Evolutionary conservation across 2,888 invertebrate genomes (phyloP).

Genomic region (Latrodectus elegans): DNA sequence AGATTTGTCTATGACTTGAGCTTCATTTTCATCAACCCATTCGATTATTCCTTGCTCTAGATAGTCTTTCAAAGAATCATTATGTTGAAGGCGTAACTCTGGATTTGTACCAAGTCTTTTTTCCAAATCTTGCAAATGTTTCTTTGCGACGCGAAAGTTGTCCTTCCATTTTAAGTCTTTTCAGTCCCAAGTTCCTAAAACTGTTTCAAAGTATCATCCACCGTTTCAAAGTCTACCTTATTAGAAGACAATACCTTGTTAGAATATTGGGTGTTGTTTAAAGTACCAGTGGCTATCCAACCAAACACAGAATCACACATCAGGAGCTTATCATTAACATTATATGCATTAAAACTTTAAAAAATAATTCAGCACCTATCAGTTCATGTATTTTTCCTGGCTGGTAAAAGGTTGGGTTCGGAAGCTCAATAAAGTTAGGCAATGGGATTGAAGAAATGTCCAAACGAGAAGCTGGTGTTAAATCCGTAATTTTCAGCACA

Average conservation of each 20-base stretch:
- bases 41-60: neutral
- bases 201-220: neutral
- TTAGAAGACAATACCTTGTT: no score
- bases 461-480: no score
- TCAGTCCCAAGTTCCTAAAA: neutral
- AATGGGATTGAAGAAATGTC: no score
- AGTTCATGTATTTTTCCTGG: no score
- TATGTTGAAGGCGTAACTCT: neutral
- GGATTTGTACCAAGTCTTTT: neutral
- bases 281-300: neutral
- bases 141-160: neutral
- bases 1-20: neutral
- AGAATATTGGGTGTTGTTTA: neutral
- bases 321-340: no score
- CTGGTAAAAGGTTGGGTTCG: neutral
- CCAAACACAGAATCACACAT: no score
- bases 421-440: no score
- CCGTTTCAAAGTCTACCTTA: no score
- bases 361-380: no score
- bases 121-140: neutral
- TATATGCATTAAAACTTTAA: neutral
- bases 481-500: no score
- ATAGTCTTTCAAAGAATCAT: no score
- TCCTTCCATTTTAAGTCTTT: neutral
- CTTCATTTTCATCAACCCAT: neutral